Conservation (phyloP, 2,797 vertebrate genomes). For the Amniataba percoides region DNA sequence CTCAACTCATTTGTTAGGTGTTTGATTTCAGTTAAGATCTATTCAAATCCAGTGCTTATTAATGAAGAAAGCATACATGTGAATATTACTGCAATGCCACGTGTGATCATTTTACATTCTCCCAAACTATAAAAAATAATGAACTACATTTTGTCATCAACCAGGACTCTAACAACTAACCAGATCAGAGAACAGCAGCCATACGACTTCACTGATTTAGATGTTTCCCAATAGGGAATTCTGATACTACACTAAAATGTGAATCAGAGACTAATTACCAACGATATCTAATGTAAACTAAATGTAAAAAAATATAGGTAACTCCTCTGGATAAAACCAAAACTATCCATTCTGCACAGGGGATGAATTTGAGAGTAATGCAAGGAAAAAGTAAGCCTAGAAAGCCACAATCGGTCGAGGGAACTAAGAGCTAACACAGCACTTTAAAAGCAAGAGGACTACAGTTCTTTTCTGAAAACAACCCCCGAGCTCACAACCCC, state of each 20-base stretch:
- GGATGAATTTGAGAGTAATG: slow-evolving; percentile 21
- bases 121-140: not conserved
- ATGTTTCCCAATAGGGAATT: slow-evolving; percentile 20
- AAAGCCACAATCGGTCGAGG: slow-evolving; percentile 53
- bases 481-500: slow-evolving; percentile 56
- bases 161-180: slow-evolving; percentile 1
- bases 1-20: not conserved
- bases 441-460: slow-evolving; percentile 64
- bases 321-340: slow-evolving; percentile 11
- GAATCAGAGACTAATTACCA: slow-evolving; percentile 2
- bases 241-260: slow-evolving; percentile 20
- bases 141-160: not conserved
- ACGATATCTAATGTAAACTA: slow-evolving; percentile 24
- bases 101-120: not conserved
- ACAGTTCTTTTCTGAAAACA: slow-evolving; percentile 78
- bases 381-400: slow-evolving; percentile 51
- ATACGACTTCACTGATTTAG: not conserved
- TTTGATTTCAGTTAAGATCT: not conserved
- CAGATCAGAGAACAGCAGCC: not conserved
- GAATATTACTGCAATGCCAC: not conserved
- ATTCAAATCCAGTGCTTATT: not conserved
- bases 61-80: not conserved
- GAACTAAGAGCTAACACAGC: slow-evolving; percentile 46
- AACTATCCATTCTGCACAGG: slow-evolving; percentile 40
- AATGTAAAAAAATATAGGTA: not conserved